Conservation (phyloP, 2,113 vertebrate genomes). For the Recurvirostra avosetta region DNA sequence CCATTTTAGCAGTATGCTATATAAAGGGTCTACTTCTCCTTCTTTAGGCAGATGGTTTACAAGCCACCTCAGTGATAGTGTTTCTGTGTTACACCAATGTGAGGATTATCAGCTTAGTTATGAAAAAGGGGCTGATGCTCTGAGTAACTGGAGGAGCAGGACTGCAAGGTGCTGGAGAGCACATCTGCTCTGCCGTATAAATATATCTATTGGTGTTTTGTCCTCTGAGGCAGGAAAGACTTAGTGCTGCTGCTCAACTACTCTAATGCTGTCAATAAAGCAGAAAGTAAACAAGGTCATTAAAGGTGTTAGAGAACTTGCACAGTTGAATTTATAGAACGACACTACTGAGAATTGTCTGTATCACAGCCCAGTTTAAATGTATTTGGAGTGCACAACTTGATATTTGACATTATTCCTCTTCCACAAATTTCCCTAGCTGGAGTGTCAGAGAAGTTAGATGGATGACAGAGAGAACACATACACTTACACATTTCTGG, state of each 20-base stretch:
- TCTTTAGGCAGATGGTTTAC: not conserved
- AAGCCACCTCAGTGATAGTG: not conserved
- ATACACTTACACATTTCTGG: not conserved
- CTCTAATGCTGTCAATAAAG: not conserved
- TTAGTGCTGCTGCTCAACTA: not conserved
- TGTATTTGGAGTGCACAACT: not conserved
- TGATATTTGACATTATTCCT: not conserved
- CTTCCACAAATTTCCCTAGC: not conserved
- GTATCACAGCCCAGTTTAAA: not conserved
- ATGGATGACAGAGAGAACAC: not conserved
- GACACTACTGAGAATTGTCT: not conserved
- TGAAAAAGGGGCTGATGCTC: not conserved
- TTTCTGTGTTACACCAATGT: not conserved
- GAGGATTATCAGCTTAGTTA: not conserved
- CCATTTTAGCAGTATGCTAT: not conserved
- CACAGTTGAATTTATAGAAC: not conserved
- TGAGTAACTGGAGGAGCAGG: not conserved
- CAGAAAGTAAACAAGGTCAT: not conserved
- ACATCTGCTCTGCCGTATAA: not conserved
- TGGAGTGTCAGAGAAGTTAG: not conserved
- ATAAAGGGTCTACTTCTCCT: not conserved
- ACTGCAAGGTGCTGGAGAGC: not conserved
- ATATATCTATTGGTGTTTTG: not conserved
- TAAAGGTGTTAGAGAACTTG: not conserved
- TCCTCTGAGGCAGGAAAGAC: not conserved